A percentile compares a stretch with the other conserved stretches of the same genome.
Evolutionary conservation across 2,113 vertebrate genomes (phyloP).

Genomic region (Erythrocercus mccallii): DNA sequence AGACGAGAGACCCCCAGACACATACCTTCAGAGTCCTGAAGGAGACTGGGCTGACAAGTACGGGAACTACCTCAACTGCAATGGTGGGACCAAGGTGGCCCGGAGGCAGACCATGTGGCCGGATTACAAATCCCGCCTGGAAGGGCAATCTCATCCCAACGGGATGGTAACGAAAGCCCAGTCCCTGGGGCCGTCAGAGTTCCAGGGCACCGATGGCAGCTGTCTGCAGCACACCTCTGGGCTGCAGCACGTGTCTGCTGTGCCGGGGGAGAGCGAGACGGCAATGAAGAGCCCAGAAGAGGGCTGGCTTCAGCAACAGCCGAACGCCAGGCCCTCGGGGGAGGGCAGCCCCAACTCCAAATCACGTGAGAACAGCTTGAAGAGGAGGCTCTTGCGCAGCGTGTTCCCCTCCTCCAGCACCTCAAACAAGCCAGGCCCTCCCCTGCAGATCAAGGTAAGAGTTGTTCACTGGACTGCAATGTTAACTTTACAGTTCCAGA

Average conservation of each 20-base stretch:
- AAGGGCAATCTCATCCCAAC: conserved; percentile 81
- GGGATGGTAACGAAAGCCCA: conserved; percentile 86
- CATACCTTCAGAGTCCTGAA: conserved; percentile 86
- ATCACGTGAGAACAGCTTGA: conserved; percentile 72
- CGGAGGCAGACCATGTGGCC: conserved; percentile 85
- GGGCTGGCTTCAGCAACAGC: conserved; percentile 78
- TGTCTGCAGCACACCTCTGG: conserved; percentile 54
- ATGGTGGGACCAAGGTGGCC: conserved; percentile 79
- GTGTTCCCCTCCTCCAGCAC: conserved; percentile 61
- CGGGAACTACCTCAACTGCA: conserved; percentile 80
- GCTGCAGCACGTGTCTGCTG: background rate
- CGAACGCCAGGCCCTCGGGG: conserved; percentile 48
- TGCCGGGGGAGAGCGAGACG: conserved; percentile 31
- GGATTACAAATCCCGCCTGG: conserved; percentile 79
- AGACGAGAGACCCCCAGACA: conserved; percentile 81
- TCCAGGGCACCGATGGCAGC: conserved; percentile 57
- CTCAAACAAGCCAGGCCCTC: conserved; percentile 52
- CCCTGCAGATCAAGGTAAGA: conserved; percentile 71
- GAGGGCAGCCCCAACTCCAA: conserved; percentile 77
- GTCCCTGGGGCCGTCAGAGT: conserved; percentile 82
- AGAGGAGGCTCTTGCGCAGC: conserved; percentile 70
- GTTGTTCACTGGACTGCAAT: background rate
- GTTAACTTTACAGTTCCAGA: background rate
- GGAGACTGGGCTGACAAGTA: conserved; percentile 78
- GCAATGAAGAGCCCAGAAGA: conserved; percentile 70